Conservation (phyloP, 2,113 vertebrate genomes). For the Rhinolophus sinicus region DNA sequence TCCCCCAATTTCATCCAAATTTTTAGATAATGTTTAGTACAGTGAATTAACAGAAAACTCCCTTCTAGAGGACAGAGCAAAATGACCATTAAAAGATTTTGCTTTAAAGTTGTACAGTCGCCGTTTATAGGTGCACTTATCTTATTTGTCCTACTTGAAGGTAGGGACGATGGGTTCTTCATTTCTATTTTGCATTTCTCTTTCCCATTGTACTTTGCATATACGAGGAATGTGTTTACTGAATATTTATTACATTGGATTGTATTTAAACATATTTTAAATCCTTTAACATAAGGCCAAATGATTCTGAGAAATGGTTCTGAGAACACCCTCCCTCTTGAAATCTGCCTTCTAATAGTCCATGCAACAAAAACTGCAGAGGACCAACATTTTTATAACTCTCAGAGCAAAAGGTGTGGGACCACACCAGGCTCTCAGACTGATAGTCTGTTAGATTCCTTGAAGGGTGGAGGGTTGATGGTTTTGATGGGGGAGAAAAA, state of each 20-base stretch:
- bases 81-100: not conserved
- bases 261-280: constrained; percentile 31
- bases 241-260: not conserved
- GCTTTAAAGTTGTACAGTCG: not conserved
- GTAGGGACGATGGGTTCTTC: not conserved
- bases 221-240: not conserved
- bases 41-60: not conserved
- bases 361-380: not conserved
- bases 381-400: not conserved
- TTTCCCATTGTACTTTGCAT: not conserved
- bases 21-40: not conserved
- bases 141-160: not conserved
- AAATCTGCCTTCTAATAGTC: not conserved
- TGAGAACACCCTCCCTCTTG: not conserved
- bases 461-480: not conserved
- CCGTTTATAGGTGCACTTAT: not conserved
- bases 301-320: not conserved
- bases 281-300: not conserved
- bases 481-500: not conserved
- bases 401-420: not conserved
- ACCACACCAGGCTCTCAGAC: not conserved
- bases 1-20: not conserved
- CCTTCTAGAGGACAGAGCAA: not conserved
- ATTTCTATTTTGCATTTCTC: not conserved
- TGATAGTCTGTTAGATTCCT: not conserved